Conservation (phyloP, 2,113 vertebrate species). For the Halcyon malimbica region DNA sequence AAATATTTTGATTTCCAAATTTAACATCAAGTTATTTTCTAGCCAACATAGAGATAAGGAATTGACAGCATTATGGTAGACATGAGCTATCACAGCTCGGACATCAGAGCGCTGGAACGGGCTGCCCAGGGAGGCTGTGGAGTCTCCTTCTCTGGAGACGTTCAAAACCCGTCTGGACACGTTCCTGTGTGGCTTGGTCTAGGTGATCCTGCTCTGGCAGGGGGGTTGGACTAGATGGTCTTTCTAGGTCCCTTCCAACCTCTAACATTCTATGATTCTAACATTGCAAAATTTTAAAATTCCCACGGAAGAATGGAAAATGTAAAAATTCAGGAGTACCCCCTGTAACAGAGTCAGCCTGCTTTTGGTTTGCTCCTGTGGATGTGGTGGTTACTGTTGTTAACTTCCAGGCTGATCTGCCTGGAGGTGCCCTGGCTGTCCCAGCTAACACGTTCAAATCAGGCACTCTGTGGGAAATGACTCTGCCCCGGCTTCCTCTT, state of each 20-base stretch:
- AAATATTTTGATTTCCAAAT: neutral
- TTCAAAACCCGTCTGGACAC: too few relatives aligned
- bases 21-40: neutral
- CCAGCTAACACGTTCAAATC: rapidly evolving
- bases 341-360: neutral
- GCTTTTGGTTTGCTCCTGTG: neutral
- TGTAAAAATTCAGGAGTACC: neutral
- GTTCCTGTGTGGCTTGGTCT: too few relatives aligned
- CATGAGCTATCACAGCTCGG: neutral
- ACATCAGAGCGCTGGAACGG: too few relatives aligned
- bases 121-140: too few relatives aligned
- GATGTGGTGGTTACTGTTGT: neutral
- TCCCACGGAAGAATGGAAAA: neutral
- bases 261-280: too few relatives aligned
- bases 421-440: neutral
- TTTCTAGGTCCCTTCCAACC: too few relatives aligned
- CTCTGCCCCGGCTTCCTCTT: neutral
- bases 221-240: too few relatives aligned
- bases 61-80: neutral
- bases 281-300: neutral
- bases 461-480: neutral
- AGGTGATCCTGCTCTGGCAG: too few relatives aligned
- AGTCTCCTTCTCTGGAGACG: too few relatives aligned
- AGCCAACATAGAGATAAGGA: neutral
- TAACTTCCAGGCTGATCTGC: neutral